Conservation (phyloP, 1,140 invertebrate genomes). For the Pogonomyrmex californicus region DNA sequence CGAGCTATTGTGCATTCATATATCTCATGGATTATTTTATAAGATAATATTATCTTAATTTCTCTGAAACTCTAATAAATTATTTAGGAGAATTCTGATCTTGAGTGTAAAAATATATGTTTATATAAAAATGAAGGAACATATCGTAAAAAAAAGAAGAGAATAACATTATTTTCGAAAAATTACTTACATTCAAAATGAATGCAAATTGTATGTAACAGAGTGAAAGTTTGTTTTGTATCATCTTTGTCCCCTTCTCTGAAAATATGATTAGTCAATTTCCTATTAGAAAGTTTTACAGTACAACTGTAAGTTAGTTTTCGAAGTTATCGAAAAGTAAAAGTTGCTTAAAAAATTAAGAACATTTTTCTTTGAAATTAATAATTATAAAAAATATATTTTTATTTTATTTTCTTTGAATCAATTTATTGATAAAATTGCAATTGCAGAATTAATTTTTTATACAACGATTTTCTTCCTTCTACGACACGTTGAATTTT, state of each 20-base stretch:
- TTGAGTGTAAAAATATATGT: not conserved
- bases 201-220: not conserved
- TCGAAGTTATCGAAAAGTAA: not conserved
- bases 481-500: not conserved
- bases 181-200: not conserved
- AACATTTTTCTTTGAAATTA: no score
- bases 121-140: not conserved
- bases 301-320: not conserved
- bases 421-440: not conserved
- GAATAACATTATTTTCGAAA: not conserved
- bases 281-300: constrained; percentile 21
- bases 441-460: not conserved
- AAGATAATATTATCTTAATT: constrained; percentile 5
- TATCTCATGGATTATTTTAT: constrained; percentile 11
- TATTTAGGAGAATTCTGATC: not conserved
- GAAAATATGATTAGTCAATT: constrained; percentile 6
- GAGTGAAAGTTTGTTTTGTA: constrained; percentile 7
- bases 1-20: not conserved
- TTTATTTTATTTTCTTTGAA: not conserved
- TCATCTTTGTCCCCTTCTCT: not conserved
- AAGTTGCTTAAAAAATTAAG: no score
- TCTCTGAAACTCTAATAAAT: not conserved
- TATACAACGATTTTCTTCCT: not conserved
- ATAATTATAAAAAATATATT: not conserved
- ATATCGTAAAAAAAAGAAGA: not conserved